Evolutionary conservation across 2,113 vertebrate genomes (phyloP), one percentile per base, ranked within the genome.

Genomic region (Grus americana): DNA sequence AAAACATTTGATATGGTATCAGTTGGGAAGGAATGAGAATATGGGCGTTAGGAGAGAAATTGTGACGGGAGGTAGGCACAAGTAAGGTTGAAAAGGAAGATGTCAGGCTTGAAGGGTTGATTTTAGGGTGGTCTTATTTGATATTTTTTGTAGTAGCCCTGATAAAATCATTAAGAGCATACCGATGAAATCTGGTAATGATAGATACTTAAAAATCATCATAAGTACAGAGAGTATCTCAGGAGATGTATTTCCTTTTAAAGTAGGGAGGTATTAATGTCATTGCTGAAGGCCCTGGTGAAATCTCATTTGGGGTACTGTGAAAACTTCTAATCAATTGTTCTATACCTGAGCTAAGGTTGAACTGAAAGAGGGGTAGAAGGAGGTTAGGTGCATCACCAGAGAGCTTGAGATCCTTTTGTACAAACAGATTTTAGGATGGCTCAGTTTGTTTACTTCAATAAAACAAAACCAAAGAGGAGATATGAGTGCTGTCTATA

Each of bases 371-470:
- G n/a, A 58, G 42, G 12, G 36, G 20, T 29, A 58, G n/a, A 54
- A 22, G 10, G 9, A 58, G 50, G 6, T 12, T 34, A 72, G 30
- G 22, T 2, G 6, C 36, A 82, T 86, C 27, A 61, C 23, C 11
- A 40, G 71, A 74, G 72, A 88, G 47, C 66, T n/a, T 21, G 61
- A 67, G 61, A 81, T 36, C 70, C 58, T 91, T 83, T 75, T 1
- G 3, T 46, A 44, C 30, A 50, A 84, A 71, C 44, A 81, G 29
- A 52, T 75, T 80, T 90, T 93, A 94, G 80, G 38, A 70, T 67
- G 46, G 59, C 55, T 91, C 55, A 81, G 59, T 63, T 91, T 95
- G 93, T 94, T 97, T 95, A 85, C 79, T 74, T 85, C 59, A 80
- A 18, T 50, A 58, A 88, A 90, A 93, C 36, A 68, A 76, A 92